phyloP scores from a whole-genome alignment of 2,888 invertebrate genomes.

The Nasonia oneida region DNA sequence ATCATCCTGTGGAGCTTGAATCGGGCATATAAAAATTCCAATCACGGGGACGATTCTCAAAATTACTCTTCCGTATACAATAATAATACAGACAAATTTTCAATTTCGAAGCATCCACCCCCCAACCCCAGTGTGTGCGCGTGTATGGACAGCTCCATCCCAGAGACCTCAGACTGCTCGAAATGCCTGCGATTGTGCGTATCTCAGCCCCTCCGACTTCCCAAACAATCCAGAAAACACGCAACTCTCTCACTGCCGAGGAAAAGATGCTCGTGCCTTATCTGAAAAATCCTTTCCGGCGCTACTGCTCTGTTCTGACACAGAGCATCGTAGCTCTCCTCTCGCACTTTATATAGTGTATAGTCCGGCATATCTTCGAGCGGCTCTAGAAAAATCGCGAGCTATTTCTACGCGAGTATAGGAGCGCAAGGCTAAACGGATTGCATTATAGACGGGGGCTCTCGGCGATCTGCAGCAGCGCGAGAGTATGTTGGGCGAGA shows the following conservation, averaged over 20 bases:
- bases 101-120: neutral
- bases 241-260: neutral
- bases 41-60: neutral
- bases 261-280: neutral
- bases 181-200: neutral
- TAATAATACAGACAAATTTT: neutral
- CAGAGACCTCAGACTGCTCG: neutral
- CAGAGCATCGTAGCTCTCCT: no score
- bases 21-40: neutral
- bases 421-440: no score
- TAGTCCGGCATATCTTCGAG: no score
- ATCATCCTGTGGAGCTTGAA: no score
- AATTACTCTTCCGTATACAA: neutral
- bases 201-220: neutral
- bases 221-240: neutral
- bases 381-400: neutral
- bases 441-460: no score
- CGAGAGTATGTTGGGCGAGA: neutral
- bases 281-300: neutral
- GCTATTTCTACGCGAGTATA: neutral
- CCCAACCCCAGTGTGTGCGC: neutral
- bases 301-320: neutral
- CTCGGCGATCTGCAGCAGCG: no score
- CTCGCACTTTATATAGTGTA: no score
- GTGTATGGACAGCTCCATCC: neutral